Base-by-base conservation (phyloP, 2,888 invertebrate genomes). In the Spialia ferax region DNA sequence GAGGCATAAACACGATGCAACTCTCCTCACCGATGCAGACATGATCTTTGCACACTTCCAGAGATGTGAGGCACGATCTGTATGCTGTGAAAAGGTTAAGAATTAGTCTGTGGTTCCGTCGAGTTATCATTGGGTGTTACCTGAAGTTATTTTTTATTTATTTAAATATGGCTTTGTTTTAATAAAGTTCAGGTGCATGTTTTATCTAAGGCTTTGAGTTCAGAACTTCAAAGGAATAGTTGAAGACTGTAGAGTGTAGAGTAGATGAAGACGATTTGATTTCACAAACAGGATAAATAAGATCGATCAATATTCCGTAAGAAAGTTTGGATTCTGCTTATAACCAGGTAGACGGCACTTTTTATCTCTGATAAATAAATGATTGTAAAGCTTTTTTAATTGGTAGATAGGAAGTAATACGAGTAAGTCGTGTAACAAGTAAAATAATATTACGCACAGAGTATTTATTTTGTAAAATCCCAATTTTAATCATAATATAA, bases 1-100 rank as follows among this genome's bases (percentile, higher is more conserved):
- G 86, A 0, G 93, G 92, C 0, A 75, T 68, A 73, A 82, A 92
- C 1, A 79, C 78, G 0, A 87, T 70, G 71, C 92, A 93, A 64
- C 77, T 86, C 71, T 92, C 89, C 48, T 87, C 88, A 2, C 87
- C 90, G 0, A 81, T 65, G 71, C 93, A 93, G 35, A 79, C 70
- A 76, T 92, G 88, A 68, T 84, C 83, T 5, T 81, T 82, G 72
- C 93, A 92, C 1, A 91, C 88, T 67, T 90, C 85, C 56, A 82
- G 70, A 0, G 83, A 75, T 10, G 81, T 74, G 2, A 77, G 71
- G 59, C 93, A 93, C n/a, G 90, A 85, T 73, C 85, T 79, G 80
- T 88, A 89, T 7, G 91, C 92, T 92, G 85, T 57, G 69, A 18
- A 57, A 3, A 56, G 55, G 35, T 23, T 11, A 26, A 10, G 23